phyloP scores from a whole-genome alignment of 1,140 invertebrate species.

The Aleiodes sp. region DNA sequence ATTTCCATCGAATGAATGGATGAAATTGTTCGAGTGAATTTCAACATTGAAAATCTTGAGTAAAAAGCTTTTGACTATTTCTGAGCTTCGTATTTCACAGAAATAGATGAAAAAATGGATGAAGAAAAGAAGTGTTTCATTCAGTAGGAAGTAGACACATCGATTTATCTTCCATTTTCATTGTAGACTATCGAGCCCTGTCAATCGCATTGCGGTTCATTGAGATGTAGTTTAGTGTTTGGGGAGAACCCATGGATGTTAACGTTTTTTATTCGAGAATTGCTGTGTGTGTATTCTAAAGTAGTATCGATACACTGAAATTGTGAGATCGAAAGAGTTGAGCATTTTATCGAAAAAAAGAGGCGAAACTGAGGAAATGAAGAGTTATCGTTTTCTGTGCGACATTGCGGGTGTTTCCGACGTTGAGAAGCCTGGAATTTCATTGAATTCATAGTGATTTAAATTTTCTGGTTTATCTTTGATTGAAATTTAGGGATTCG shows the following conservation, averaged over 20 bases:
- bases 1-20: too few species aligned
- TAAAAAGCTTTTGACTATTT: too few species aligned
- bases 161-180: constrained; percentile 6
- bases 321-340: not conserved
- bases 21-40: too few species aligned
- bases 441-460: not conserved
- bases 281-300: not conserved
- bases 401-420: not conserved
- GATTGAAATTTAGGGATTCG: too few species aligned
- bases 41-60: too few species aligned
- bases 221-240: constrained; percentile 2
- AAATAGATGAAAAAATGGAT: not conserved
- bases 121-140: constrained; percentile 5
- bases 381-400: not conserved
- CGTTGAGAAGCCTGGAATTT: not conserved
- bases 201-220: constrained; percentile 12
- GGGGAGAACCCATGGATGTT: not conserved
- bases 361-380: not conserved
- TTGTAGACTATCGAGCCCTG: not conserved
- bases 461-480: not conserved
- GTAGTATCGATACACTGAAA: not conserved
- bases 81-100: not conserved
- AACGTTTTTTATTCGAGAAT: too few species aligned
- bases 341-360: not conserved
- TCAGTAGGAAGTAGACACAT: not conserved